Percentiles rank a stretch among this genome's conserved stretches.
phyloP scores from a whole-genome alignment of 2,113 vertebrate genomes.

The Emydura subglobosa region DNA sequence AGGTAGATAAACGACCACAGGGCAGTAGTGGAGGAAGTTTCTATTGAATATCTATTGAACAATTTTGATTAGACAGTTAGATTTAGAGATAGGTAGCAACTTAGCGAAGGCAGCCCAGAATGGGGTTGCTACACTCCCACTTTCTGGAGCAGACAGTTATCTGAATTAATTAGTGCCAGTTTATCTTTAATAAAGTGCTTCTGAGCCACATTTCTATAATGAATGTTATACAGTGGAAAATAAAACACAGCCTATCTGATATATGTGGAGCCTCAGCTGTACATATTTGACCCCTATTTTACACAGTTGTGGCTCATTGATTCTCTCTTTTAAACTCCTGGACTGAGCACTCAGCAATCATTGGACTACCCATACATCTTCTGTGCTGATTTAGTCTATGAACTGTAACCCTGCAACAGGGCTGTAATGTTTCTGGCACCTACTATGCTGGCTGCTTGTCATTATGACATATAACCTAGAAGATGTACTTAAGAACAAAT shows the following conservation, averaged over 20 bases:
- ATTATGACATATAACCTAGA: slow-evolving; percentile 78
- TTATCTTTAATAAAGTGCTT: slow-evolving; percentile 76
- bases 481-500: slow-evolving; percentile 78
- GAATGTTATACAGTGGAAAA: slow-evolving; percentile 68
- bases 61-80: neutral
- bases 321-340: slow-evolving; percentile 76
- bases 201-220: slow-evolving; percentile 72
- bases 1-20: neutral
- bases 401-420: slow-evolving; percentile 75
- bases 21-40: neutral
- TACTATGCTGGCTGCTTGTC: slow-evolving; percentile 70
- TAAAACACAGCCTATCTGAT: slow-evolving; percentile 71
- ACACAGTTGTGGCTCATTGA: slow-evolving; percentile 82
- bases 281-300: slow-evolving; percentile 85
- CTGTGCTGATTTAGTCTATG: slow-evolving; percentile 72
- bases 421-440: slow-evolving; percentile 62
- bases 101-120: neutral
- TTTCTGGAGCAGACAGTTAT: slow-evolving; percentile 21
- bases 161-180: slow-evolving; percentile 78
- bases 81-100: neutral
- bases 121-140: neutral
- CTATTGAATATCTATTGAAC: neutral
- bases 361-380: slow-evolving; percentile 77
- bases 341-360: slow-evolving; percentile 77
- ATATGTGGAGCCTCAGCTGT: slow-evolving; percentile 79